These are phyloP conservation scores for Petrolisthes cinctipes DNA, from an alignment of 2,888 invertebrate species.

Conservation along the genomic window DNA sequence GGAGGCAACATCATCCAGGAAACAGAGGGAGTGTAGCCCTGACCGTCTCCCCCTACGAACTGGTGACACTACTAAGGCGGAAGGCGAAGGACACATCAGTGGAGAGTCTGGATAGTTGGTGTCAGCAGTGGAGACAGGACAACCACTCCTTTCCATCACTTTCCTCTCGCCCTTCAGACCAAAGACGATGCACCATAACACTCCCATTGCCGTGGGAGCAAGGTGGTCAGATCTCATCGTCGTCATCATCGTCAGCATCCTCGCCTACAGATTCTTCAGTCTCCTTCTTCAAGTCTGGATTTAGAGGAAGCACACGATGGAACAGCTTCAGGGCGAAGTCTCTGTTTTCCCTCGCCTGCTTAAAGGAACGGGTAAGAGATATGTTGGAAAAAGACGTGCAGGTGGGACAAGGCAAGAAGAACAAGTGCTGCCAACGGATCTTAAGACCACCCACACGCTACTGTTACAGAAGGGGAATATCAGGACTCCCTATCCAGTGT, in stretches of 20 bases:
- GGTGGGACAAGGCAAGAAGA: neutral
- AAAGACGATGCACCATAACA: constrained; percentile 3
- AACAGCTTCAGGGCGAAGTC: neutral
- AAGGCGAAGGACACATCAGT: neutral
- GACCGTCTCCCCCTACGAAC: neutral
- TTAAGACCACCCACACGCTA: neutral
- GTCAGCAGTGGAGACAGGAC: neutral
- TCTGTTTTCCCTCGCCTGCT: constrained; percentile 2
- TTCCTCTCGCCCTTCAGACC: neutral
- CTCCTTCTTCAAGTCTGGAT: constrained; percentile 5
- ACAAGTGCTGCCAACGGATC: neutral
- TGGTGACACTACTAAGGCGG: neutral
- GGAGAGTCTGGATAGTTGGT: constrained; percentile 1
- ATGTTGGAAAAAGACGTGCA: neutral
- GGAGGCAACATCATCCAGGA: neutral
- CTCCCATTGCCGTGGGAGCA: neutral
- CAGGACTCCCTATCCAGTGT: neutral
- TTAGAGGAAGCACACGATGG: neutral
- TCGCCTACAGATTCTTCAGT: neutral
- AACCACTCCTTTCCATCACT: neutral
- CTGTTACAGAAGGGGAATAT: neutral
- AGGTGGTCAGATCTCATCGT: neutral
- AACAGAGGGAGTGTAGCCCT: neutral
- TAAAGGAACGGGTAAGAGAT: neutral
- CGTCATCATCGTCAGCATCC: neutral